Conservation (phyloP, 2,888 invertebrate species). For the Pinctada fucata region DNA sequence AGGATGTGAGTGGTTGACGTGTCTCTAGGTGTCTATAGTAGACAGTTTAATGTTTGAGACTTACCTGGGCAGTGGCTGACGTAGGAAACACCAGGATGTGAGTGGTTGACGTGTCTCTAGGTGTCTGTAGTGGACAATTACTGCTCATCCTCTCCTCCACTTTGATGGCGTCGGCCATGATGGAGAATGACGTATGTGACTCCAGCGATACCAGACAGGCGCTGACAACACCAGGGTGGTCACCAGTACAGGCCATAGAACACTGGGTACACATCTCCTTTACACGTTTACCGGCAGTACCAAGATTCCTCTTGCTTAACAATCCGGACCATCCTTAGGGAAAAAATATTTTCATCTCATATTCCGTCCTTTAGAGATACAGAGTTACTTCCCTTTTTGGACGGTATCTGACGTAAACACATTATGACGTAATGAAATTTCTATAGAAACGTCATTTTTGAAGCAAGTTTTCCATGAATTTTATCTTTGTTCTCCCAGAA, state of each 20-base stretch:
- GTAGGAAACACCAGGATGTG: conserved; percentile 99
- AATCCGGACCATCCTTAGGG: conserved; percentile 92
- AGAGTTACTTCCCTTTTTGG: too few species aligned
- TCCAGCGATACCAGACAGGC: conserved; percentile 98
- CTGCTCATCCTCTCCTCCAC: conserved; percentile 73
- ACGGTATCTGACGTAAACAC: too few species aligned
- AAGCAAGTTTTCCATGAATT: too few species aligned
- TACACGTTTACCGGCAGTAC: conserved; percentile 90
- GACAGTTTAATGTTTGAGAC: conserved; percentile 43
- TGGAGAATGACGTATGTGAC: conserved; percentile 89
- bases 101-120: conserved; percentile 96
- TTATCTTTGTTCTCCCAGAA: too few species aligned
- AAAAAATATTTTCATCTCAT: conserved; percentile 9
- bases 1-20: conserved; percentile 79
- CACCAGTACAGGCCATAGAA: conserved; percentile 83
- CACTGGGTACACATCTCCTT: conserved; percentile 95
- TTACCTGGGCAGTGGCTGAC: conserved; percentile 78
- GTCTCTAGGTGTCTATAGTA: conserved; percentile 92
- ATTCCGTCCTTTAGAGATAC: background rate
- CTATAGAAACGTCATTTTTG: too few species aligned
- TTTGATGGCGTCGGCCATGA: conserved; percentile 75
- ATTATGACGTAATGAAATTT: too few species aligned
- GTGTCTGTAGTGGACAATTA: conserved; percentile 86
- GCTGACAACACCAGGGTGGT: conserved; percentile 93
- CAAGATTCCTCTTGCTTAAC: conserved; percentile 92